Percentiles rank a stretch among this genome's conserved stretches.
Evolutionary conservation across 2,888 invertebrate genomes (phyloP).

Genomic region (Aleiodes leptofemur): DNA sequence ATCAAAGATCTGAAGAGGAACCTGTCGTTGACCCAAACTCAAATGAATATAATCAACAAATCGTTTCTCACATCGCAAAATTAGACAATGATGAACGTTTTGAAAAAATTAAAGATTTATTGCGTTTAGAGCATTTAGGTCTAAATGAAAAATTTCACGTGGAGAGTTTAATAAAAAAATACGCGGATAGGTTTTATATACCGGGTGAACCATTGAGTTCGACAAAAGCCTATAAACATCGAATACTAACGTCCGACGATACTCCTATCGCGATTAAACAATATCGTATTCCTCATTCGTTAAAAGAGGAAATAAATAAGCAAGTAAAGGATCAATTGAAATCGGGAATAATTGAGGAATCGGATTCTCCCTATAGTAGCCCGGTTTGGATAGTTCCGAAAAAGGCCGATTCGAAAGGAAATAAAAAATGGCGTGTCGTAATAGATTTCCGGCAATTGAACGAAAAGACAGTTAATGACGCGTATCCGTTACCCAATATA

Average conservation of each 20-base stretch:
- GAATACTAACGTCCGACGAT: neutral
- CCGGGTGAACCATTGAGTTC: conserved; percentile 10
- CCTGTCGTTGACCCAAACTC: neutral
- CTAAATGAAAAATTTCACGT: neutral
- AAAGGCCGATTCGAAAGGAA: neutral
- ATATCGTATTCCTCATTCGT: conserved; percentile 11
- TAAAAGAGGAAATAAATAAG: conserved; percentile 7
- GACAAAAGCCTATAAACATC: conserved; percentile 5
- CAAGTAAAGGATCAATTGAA: neutral
- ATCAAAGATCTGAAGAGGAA: neutral
- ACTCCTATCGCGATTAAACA: conserved; percentile 10
- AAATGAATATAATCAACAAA: neutral
- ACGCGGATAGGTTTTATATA: conserved; percentile 11
- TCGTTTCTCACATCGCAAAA: neutral
- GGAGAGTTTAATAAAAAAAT: conserved; percentile 1
- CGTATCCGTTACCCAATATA: conserved; percentile 2
- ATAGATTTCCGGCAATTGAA: conserved; percentile 18
- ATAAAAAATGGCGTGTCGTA: neutral
- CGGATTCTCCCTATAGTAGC: conserved; percentile 47
- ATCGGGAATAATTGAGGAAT: neutral
- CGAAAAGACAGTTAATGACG: conserved; percentile 52
- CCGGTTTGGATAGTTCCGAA: conserved; percentile 8
- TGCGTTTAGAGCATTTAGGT: conserved; percentile 6
- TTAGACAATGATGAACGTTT: neutral
- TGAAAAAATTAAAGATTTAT: neutral